Evolutionary conservation across 1,140 invertebrate species (phyloP).

Genomic region (Bombus pascuorum): DNA sequence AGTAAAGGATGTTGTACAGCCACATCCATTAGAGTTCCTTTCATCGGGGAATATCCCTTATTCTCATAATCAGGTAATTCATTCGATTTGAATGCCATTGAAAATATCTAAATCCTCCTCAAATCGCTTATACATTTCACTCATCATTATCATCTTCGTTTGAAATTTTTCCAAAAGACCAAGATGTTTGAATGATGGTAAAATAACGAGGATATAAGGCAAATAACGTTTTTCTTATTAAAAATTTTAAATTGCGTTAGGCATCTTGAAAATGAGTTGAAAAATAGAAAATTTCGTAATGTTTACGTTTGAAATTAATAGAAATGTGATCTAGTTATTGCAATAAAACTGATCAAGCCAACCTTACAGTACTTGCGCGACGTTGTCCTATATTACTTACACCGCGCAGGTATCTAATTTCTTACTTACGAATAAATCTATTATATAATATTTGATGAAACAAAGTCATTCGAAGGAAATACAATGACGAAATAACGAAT

Average conservation of each 20-base stretch:
- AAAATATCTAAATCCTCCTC: no score
- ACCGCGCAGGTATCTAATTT: neutral
- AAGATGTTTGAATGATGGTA: no score
- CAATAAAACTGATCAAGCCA: neutral
- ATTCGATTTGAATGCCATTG: no score
- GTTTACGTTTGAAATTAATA: neutral
- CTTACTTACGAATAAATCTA: neutral
- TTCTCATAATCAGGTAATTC: no score
- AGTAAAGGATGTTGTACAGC: no score
- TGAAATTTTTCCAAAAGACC: neutral
- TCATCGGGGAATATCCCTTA: no score
- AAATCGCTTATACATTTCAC: no score
- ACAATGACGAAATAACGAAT: neutral
- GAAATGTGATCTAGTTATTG: neutral
- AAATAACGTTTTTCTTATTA: neutral
- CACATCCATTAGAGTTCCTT: no score
- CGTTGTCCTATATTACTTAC: neutral
- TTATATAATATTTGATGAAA: neutral
- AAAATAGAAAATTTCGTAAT: no score
- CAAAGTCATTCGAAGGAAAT: neutral
- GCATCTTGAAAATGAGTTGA: no score
- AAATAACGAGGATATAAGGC: no score
- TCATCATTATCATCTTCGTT: no score
- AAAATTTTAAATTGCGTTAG: neutral
- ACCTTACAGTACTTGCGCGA: neutral